Conservation (phyloP, 2,113 vertebrate species). For the Acrocephalus arundinaceus region DNA sequence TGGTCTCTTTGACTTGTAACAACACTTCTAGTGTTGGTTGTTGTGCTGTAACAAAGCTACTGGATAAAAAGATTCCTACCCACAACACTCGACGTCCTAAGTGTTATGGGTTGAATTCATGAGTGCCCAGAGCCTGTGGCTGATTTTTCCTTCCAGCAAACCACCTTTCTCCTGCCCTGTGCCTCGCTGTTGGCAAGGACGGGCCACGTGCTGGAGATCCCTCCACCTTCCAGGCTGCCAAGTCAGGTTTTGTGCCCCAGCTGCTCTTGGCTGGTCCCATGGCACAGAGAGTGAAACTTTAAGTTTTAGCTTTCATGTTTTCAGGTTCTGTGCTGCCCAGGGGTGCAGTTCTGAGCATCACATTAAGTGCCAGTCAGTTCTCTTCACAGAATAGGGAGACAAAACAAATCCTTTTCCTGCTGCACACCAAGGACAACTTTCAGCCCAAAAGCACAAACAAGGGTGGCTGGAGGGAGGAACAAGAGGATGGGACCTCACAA, state of each 20-base stretch:
- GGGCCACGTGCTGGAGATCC: fast-evolving
- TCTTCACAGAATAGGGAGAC: not conserved
- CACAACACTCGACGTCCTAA: not conserved
- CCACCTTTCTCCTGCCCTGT: not conserved
- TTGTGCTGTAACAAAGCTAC: not conserved
- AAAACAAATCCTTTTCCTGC: not conserved
- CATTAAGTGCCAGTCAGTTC: not conserved
- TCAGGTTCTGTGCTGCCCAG: not conserved
- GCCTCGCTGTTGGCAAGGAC: fast-evolving
- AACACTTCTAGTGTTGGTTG: not conserved
- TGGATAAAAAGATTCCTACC: not conserved
- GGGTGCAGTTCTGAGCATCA: not conserved
- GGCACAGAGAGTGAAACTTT: not conserved
- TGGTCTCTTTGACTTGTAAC: not conserved
- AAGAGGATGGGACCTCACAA: not conserved
- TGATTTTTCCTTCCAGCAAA: not conserved
- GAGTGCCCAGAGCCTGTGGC: not conserved
- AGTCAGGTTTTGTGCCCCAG: not conserved
- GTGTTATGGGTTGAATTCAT: not conserved
- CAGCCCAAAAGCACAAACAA: not conserved
- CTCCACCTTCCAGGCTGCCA: not conserved
- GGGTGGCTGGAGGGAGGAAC: not conserved
- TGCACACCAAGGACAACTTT: not conserved
- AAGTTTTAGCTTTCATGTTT: not conserved
- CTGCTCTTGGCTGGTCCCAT: fast-evolving